phyloP scores from a whole-genome alignment of 2,113 vertebrate genomes.

The Channa argus region DNA sequence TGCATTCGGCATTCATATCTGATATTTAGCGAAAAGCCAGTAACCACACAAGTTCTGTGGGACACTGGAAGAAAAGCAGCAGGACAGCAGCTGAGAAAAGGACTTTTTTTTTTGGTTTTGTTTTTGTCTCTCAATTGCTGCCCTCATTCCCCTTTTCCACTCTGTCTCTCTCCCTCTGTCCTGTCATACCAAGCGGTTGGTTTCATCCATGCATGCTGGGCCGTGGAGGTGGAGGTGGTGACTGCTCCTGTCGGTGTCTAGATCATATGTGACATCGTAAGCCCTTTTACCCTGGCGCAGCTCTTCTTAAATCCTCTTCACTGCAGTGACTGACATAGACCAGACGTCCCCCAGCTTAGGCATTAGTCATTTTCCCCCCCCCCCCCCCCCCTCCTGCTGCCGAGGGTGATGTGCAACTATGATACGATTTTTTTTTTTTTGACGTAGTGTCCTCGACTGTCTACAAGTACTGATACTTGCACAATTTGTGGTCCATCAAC shows the following conservation, averaged over 20 bases:
- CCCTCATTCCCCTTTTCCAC: conserved; percentile 46
- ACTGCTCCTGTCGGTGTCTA: conserved; percentile 78
- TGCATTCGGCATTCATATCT: not conserved
- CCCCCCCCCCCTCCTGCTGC: not conserved
- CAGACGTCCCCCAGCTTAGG: conserved; percentile 54
- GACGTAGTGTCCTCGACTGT: not conserved
- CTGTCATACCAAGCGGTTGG: conserved; percentile 51
- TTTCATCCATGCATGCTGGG: conserved; percentile 41
- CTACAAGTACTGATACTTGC: conserved; percentile 21
- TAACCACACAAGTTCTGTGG: too few species aligned
- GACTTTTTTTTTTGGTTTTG: conserved; percentile 65
- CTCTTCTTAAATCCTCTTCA: conserved; percentile 69
- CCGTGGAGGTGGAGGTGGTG: conserved; percentile 73
- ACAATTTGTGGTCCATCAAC: not conserved
- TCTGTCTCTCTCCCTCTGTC: conserved; percentile 14
- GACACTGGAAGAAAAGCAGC: too few species aligned
- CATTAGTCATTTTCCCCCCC: conserved; percentile 3
- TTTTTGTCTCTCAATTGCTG: conserved; percentile 58
- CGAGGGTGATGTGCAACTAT: conserved; percentile 24
- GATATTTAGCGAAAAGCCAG: too few species aligned
- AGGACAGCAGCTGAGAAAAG: not conserved
- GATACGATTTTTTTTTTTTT: conserved; percentile 36
- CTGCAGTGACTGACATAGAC: conserved; percentile 66
- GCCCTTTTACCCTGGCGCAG: conserved; percentile 63
- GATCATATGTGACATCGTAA: conserved; percentile 79